These are phyloP conservation scores for Matsumyia berberina DNA, from an alignment of 2,888 invertebrate species.

Conservation along the genomic window DNA sequence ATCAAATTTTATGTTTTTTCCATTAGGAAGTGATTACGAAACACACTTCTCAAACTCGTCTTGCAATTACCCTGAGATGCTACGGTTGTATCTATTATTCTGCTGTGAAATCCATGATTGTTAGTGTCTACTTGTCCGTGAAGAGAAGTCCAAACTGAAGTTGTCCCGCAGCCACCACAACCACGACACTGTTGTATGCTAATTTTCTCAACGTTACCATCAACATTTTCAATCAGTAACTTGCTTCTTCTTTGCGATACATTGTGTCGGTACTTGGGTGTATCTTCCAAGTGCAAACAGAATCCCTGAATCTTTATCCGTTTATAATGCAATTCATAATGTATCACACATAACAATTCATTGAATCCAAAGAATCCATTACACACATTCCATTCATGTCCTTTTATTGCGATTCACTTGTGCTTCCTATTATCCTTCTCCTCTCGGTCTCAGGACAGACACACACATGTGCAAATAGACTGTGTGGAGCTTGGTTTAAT, in stretches of 20 bases:
- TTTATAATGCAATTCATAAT: slow-evolving; percentile 6
- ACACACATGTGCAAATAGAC: slow-evolving; percentile 57
- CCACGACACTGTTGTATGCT: slow-evolving; percentile 42
- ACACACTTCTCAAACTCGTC: too few species aligned
- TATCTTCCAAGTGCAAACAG: slow-evolving; percentile 25
- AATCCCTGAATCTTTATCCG: slow-evolving; percentile 17
- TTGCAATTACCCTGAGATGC: too few species aligned
- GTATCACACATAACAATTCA: slow-evolving; percentile 8
- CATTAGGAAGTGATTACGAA: too few species aligned
- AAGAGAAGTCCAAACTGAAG: too few species aligned
- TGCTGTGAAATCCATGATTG: too few species aligned
- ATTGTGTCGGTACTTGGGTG: slow-evolving; percentile 31
- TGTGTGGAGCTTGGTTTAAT: slow-evolving; percentile 58
- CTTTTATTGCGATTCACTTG: slow-evolving; percentile 37
- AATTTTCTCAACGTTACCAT: slow-evolving; percentile 26
- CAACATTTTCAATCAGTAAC: slow-evolving; percentile 23
- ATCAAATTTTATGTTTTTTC: too few species aligned
- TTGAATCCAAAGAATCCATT: slow-evolving; percentile 23
- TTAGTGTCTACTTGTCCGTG: too few species aligned
- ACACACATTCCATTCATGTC: slow-evolving; percentile 4
- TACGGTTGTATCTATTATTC: too few species aligned
- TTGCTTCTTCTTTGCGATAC: not conserved
- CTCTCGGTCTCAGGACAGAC: not conserved
- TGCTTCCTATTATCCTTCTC: slow-evolving; percentile 19
- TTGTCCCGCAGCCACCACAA: too few species aligned